phyloP scores from a whole-genome alignment of 35 echinoderm and acorn worm genomes.

The Patiria miniata region DNA sequence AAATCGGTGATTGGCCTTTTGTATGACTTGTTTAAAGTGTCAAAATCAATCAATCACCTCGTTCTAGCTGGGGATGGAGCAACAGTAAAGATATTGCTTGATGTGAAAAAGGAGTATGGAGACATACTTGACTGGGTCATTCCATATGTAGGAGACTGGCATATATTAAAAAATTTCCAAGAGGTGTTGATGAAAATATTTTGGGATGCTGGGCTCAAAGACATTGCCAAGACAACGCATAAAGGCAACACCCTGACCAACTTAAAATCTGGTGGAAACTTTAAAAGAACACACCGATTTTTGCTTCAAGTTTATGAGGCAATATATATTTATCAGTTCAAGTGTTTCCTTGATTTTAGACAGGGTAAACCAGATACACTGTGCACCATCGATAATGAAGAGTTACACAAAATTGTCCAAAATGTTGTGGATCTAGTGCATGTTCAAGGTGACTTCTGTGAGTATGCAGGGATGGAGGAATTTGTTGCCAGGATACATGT shows the following conservation, averaged over 20 bases:
- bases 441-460: neutral
- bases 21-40: constrained; percentile 20
- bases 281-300: constrained; percentile 57
- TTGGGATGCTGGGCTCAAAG: constrained; percentile 72
- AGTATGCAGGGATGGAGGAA: neutral
- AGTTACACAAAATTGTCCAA: neutral
- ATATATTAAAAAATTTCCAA: constrained; percentile 80
- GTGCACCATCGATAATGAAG: constrained; percentile 11
- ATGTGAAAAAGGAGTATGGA: constrained; percentile 66
- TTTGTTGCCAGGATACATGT: neutral
- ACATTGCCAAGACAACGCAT: constrained; percentile 49
- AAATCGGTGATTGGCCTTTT: neutral
- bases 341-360: constrained; percentile 28
- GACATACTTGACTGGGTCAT: constrained; percentile 62
- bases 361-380: neutral
- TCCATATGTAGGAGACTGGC: constrained; percentile 88
- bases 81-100: constrained; percentile 49
- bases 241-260: constrained; percentile 29
- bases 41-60: constrained; percentile 40
- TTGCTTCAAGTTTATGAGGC: constrained; percentile 53
- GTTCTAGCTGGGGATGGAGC: constrained; percentile 72
- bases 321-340: constrained; percentile 41
- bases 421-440: constrained; percentile 36
- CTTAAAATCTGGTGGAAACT: constrained; percentile 25
- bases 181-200: constrained; percentile 69